These are phyloP conservation scores for Trichomalopsis sarcophagae DNA, from an alignment of 1,140 invertebrate genomes.

Conservation along the genomic window DNA sequence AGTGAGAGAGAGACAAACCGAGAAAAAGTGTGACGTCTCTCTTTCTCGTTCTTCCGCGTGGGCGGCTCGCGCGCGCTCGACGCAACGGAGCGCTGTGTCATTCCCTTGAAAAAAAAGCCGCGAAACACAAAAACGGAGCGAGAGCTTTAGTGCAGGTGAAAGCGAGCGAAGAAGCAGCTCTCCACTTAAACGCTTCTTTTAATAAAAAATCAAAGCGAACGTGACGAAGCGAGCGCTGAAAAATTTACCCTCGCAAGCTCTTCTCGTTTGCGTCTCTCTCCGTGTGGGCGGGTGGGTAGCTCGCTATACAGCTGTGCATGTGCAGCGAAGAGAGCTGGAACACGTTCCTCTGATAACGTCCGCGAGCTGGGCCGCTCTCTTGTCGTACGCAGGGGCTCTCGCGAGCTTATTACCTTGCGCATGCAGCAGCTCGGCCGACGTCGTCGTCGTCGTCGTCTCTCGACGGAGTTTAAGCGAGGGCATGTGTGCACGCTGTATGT, in stretches of 20 bases:
- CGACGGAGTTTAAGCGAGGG: too few species aligned
- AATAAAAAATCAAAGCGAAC: constrained; percentile 49
- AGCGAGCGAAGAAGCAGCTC: neutral
- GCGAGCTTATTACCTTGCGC: neutral
- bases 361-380: neutral
- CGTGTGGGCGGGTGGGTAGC: neutral
- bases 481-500: neutral
- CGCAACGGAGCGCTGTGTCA: neutral
- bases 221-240: constrained; percentile 30
- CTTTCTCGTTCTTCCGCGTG: neutral
- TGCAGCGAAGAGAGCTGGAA: neutral
- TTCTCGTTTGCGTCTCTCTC: neutral
- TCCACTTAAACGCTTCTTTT: constrained; percentile 26
- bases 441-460: too few species aligned
- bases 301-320: neutral
- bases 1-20: too few species aligned
- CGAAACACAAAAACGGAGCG: constrained; percentile 17
- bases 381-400: neutral
- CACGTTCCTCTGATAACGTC: constrained; percentile 27
- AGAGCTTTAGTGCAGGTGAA: constrained; percentile 18
- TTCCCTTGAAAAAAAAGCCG: neutral
- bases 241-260: constrained; percentile 36
- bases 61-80: neutral
- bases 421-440: neutral
- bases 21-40: neutral